Conservation (phyloP, 2,797 vertebrate genomes). For the Lemur catta region DNA sequence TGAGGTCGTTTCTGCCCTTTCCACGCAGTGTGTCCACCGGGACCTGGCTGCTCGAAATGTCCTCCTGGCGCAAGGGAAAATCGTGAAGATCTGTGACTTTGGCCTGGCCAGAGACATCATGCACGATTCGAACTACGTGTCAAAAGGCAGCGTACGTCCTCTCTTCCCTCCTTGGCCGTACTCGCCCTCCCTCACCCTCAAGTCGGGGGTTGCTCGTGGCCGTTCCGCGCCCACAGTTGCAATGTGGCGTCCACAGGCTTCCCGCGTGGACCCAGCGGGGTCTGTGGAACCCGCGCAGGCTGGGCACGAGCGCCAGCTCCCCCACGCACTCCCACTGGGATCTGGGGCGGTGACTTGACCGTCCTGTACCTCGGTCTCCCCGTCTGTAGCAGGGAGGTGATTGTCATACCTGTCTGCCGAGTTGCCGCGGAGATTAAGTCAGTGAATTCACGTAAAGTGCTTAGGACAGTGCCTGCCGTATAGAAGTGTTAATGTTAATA, state of each 20-base stretch:
- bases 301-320: neutral
- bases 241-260: neutral
- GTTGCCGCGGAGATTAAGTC: neutral
- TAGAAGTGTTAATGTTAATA: neutral
- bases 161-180: accelerated
- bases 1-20: neutral
- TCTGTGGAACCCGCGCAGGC: neutral
- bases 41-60: conserved; percentile 98
- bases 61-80: conserved; percentile 97
- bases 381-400: neutral
- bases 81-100: conserved; percentile 99
- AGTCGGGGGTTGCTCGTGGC: neutral
- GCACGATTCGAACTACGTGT: conserved; percentile 99
- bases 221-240: neutral
- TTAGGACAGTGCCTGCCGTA: neutral
- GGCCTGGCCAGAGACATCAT: conserved; percentile 98
- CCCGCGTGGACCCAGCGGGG: neutral
- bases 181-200: neutral
- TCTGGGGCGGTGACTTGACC: neutral
- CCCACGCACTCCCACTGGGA: accelerated
- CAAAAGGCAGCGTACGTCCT: conserved; percentile 96
- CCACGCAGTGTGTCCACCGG: conserved; percentile 94
- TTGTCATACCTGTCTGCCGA: neutral
- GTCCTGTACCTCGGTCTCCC: neutral
- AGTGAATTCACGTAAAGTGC: neutral